Evolutionary conservation across 2,888 invertebrate species (phyloP), one percentile per base, ranked within the genome.

Genomic region (Pterostichus madidus): DNA sequence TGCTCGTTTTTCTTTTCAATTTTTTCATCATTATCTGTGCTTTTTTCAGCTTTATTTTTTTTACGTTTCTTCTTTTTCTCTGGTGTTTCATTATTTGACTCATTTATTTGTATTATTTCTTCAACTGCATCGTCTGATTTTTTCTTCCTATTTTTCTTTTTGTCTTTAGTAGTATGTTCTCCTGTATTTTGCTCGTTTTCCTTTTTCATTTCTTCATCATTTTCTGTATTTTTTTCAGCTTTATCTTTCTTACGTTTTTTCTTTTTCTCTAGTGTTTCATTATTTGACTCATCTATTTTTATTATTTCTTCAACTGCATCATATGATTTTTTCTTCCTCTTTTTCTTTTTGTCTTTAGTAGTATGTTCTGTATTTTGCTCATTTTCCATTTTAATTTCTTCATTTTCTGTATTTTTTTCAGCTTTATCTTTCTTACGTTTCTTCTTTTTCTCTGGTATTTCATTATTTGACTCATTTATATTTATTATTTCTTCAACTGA

Each of bases 361-460:
- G 3, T 15, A 3, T 6, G 2, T 31, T 56, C 80, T n/a, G n/a
- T n/a, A n/a, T n/a, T n/a, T 64, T 83, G 49, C 5, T 84, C n/a
- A n/a, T n/a, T 64, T n/a, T 71, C 44, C n/a, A 8, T 71, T 44
- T 39, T 52, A 15, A 31, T 0, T 15, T 24, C 24, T 46, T 49
- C 75, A 77, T 64, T 52, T 84, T 81, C 75, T 83, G 39, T 53
- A 83, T 84, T 53, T 84, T 83, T 52, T 83, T n/a, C 83, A 53
- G 64, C 24, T 61, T 73, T 80, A 6, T 64, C 15, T 77, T 46
- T 49, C 44, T 84, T 73, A 56, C n/a, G 35, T 53, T 77, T 49
- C 53, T 76, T 59, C 59, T 59, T 59, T 59, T 59, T 32, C 11
- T 61, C 31, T 31, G 24, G 7, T n/a, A 11, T 0, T 61, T 61